Conservation (phyloP, 2,113 vertebrate genomes). For the Strix uralensis region DNA sequence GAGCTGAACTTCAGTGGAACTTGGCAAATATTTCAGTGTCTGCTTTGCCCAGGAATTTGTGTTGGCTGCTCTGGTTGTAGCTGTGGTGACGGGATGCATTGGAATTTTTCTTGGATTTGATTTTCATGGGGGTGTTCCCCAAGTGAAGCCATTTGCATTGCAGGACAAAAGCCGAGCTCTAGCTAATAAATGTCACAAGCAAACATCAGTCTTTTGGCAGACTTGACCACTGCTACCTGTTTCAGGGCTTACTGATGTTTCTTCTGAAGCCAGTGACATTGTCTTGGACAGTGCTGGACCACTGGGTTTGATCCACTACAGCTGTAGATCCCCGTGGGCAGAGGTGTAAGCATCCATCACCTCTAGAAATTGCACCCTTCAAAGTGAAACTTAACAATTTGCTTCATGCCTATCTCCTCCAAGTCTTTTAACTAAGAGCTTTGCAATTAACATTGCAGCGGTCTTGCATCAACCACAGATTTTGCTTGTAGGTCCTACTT, state of each 20-base stretch:
- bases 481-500: neutral
- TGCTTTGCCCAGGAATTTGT: constrained; percentile 3
- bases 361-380: neutral
- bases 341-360: neutral
- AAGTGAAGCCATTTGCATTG: neutral
- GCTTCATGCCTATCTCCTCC: neutral
- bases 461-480: neutral
- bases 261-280: neutral
- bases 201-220: neutral
- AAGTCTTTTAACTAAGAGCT: neutral
- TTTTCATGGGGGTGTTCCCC: neutral
- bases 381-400: neutral
- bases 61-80: constrained; percentile 11
- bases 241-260: neutral
- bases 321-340: neutral
- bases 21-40: constrained; percentile 17
- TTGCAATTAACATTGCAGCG: neutral
- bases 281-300: neutral
- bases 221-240: neutral
- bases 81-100: neutral
- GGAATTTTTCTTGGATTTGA: neutral
- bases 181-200: neutral
- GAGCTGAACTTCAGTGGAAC: neutral
- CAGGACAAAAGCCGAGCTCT: neutral
- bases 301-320: neutral